Evolutionary conservation across 2,797 vertebrate species (phyloP).

Genomic region (Artibeus jamaicensis): DNA sequence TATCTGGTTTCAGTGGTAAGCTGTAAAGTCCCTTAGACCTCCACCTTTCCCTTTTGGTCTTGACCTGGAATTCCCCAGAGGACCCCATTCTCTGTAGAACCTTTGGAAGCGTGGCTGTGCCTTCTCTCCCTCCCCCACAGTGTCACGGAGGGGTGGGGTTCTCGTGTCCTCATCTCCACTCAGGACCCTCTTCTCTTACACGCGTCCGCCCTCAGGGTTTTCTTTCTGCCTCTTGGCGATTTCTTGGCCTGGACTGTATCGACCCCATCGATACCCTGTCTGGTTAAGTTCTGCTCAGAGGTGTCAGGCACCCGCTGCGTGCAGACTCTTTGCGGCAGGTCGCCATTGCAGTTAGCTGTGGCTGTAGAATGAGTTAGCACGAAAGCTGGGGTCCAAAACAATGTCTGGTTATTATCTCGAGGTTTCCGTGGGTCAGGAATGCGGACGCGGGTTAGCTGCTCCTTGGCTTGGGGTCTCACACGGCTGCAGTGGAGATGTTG

Average conservation of each 20-base stretch:
- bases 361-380: not conserved
- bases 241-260: not conserved
- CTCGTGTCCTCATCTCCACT: not conserved
- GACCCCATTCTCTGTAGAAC: not conserved
- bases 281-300: not conserved
- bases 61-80: not conserved
- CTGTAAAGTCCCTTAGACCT: not conserved
- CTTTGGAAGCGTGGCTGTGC: not conserved
- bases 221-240: not conserved
- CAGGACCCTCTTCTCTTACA: too few relatives aligned
- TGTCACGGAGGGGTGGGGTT: fast-evolving
- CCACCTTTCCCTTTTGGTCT: not conserved
- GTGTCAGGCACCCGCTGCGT: fast-evolving
- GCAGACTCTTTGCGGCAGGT: not conserved
- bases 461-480: not conserved
- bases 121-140: not conserved
- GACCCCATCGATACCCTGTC: not conserved
- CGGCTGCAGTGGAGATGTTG: too few relatives aligned
- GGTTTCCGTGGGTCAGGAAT: not conserved
- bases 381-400: not conserved
- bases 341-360: not conserved
- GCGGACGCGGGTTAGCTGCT: fast-evolving
- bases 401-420: fast-evolving
- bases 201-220: not conserved
- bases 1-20: not conserved